These are phyloP conservation scores for Romanogobio albipinnatus DNA, from an alignment of 2,113 vertebrate species.

Conservation along the genomic window DNA sequence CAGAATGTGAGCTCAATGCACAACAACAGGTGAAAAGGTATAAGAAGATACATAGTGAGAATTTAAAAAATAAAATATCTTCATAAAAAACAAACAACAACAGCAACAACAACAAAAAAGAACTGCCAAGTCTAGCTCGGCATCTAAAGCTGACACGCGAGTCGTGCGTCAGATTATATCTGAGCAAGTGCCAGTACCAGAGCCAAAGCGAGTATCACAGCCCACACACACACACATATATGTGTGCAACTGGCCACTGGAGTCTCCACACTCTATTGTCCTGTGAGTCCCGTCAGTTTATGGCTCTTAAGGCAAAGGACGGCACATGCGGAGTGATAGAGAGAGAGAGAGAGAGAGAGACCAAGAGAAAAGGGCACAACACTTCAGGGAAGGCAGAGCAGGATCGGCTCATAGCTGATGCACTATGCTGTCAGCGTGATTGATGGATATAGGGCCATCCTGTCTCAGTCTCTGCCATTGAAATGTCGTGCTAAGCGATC, in stretches of 20 bases:
- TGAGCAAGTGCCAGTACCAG: constrained; percentile 15
- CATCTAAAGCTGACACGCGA: neutral
- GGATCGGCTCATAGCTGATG: constrained; percentile 71
- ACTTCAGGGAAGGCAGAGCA: neutral
- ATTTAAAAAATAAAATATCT: constrained; percentile 20
- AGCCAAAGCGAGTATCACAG: neutral
- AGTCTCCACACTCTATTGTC: constrained; percentile 11
- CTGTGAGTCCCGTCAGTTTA: neutral
- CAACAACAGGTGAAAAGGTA: neutral
- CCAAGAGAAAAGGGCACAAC: neutral
- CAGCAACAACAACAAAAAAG: neutral
- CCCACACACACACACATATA: neutral
- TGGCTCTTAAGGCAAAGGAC: constrained; percentile 22
- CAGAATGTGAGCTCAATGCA: neutral
- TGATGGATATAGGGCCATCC: constrained; percentile 60
- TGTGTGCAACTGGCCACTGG: constrained; percentile 5
- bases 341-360: constrained; percentile 19
- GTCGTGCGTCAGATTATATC: constrained; percentile 5
- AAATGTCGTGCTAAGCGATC: constrained; percentile 77
- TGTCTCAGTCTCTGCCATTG: constrained; percentile 76
- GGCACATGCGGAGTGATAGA: constrained; percentile 24
- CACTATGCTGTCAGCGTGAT: constrained; percentile 74
- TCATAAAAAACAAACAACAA: neutral
- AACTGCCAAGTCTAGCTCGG: constrained; percentile 5
- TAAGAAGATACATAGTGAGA: neutral